phyloP scores from a whole-genome alignment of 2,888 invertebrate species.

The Podotricha telesiphe region DNA sequence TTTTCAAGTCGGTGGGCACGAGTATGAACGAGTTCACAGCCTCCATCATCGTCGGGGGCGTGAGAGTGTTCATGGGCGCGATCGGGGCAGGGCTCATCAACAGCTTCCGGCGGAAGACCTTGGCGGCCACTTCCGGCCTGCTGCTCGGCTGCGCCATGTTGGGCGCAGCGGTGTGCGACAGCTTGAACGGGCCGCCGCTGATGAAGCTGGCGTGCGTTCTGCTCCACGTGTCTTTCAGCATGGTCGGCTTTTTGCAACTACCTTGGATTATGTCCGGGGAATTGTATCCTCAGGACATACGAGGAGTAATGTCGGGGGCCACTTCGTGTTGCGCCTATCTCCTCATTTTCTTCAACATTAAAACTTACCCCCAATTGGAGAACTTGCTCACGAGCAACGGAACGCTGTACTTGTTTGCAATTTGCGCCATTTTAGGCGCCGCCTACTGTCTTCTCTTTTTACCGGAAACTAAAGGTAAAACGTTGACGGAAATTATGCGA shows the following conservation, averaged over 20 bases:
- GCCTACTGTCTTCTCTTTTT: constrained; percentile 84
- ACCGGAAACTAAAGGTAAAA: constrained; percentile 88
- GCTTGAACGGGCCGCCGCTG: constrained; percentile 79
- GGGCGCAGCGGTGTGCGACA: constrained; percentile 85
- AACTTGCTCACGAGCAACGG: constrained; percentile 83
- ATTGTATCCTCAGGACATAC: constrained; percentile 86
- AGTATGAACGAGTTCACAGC: constrained; percentile 86
- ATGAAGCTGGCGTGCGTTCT: constrained; percentile 84
- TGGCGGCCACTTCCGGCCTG: constrained; percentile 86
- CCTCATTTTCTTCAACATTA: constrained; percentile 87
- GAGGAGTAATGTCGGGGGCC: constrained; percentile 88
- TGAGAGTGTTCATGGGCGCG: constrained; percentile 86
- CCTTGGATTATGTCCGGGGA: constrained; percentile 91
- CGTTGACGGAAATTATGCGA: constrained; percentile 86
- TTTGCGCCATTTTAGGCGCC: constrained; percentile 84
- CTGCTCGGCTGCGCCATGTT: constrained; percentile 86
- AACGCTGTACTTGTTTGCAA: constrained; percentile 85
- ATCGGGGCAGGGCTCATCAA: constrained; percentile 87
- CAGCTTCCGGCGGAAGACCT: constrained; percentile 84
- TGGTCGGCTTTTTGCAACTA: constrained; percentile 89
- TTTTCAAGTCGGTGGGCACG: constrained; percentile 87
- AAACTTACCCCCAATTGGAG: constrained; percentile 87
- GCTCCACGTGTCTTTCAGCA: constrained; percentile 88
- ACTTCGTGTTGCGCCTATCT: constrained; percentile 88
- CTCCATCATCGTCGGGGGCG: constrained; percentile 87